Evolutionary conservation across 2,888 invertebrate genomes (phyloP), one percentile per base, ranked within the genome.

Genomic region (Eurytoma adleriae): DNA sequence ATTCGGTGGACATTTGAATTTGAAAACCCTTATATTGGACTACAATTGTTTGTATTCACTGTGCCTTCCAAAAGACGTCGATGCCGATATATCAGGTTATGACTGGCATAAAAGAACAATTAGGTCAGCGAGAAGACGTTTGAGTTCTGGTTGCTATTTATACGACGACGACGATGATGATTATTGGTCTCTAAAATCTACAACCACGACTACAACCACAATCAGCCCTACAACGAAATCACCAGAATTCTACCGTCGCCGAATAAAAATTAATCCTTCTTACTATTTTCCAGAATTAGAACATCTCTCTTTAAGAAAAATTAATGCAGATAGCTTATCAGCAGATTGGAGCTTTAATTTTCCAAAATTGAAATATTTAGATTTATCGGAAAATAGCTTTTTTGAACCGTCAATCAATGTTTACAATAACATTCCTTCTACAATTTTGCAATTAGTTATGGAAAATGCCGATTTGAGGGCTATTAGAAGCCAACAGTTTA

Each of bases 21-120:
- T 83, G 2, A 62, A 78, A 56, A 57, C 69, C 2, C 59, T 83
- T 3, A 79, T 80, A 16, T 61, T 83, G 3, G 78, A 81, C 1
- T 77, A 82, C 56, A 66, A 57, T 14, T 27, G 27, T 69, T 59
- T 70, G 3, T 10, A 69, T 59, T 50, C 50, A 50, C 14, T 30
- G 50, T n/a, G 50, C 18, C 30, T 69, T 27, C 56, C 56, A 48
- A 30, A 48, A 24, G 12, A 40, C 0, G n/a, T 20, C n/a, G 48
- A 20, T 20, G 48, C 18, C 13, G 13, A 76, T 20, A 14, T 24
- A 24, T 24, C 2, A 24, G 1, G 1, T 24, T 24, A 1, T 24
- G 24, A 24, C 24, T 2, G 1, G 24, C 2, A 24, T 24, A 24
- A 24, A 24, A 24, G 24, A 24, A 24, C 24, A 24, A 24, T 24